Evolutionary conservation across 2,113 vertebrate genomes (phyloP).

Genomic region (Cheirogaleus medius): DNA sequence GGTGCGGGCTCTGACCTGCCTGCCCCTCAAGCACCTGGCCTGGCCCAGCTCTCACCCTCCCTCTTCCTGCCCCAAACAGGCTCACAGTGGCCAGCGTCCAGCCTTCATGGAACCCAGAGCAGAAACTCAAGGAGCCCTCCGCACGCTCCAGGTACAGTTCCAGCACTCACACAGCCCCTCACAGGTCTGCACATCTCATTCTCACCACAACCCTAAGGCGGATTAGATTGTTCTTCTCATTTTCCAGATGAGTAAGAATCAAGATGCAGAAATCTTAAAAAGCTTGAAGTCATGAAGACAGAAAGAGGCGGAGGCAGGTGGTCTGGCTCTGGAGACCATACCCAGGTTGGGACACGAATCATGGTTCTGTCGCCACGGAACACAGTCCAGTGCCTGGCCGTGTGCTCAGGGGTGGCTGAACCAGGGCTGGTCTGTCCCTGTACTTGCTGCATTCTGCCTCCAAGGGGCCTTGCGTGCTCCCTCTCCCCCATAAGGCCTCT

Average conservation of each 20-base stretch:
- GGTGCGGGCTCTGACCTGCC: neutral
- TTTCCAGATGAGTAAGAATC: neutral
- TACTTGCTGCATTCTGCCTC: neutral
- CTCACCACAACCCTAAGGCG: neutral
- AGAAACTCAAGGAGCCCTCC: neutral
- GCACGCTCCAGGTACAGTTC: neutral
- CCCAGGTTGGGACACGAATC: rapidly evolving
- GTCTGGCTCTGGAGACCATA: neutral
- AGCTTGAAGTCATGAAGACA: neutral
- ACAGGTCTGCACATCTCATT: neutral
- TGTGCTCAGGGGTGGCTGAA: rapidly evolving
- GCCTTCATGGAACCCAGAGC: neutral
- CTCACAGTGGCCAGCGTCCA: neutral
- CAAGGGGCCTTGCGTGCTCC: rapidly evolving
- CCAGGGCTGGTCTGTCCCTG: too few relatives aligned
- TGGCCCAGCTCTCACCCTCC: neutral
- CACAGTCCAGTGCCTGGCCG: rapidly evolving
- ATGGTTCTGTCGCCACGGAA: neutral
- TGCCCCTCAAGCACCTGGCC: neutral
- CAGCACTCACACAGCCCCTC: neutral
- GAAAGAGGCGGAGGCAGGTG: neutral
- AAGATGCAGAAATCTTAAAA: neutral
- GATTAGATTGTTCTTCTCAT: neutral
- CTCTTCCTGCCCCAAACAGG: neutral
- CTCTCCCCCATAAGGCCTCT: neutral